Percentiles rank a stretch among this genome's conserved stretches.
These are phyloP conservation scores for Craseonycteris thonglongyai DNA, from an alignment of 2,113 vertebrate genomes.

Conservation along the genomic window DNA sequence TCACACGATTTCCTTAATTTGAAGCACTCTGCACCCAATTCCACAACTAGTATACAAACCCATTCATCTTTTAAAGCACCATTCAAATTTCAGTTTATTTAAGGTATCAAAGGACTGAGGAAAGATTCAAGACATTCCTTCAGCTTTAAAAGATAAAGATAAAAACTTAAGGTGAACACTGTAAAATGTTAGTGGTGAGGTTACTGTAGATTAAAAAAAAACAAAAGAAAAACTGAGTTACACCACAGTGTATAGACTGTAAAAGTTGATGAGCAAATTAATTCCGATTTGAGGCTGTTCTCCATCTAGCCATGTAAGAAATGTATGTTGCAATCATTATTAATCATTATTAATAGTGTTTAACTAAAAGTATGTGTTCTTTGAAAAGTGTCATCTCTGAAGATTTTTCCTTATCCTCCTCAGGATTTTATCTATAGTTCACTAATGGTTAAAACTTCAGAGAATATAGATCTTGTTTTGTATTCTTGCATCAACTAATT, in stretches of 20 bases:
- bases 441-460: background rate
- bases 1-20: background rate
- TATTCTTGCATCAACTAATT: background rate
- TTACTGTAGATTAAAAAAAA: background rate
- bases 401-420: background rate
- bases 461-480: background rate
- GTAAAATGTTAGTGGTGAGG: background rate
- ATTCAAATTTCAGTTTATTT: background rate
- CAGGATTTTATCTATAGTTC: background rate
- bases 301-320: background rate
- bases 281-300: background rate
- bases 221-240: background rate
- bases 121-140: background rate
- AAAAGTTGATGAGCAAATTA: background rate
- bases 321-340: background rate
- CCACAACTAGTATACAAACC: background rate
- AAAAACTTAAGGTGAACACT: background rate
- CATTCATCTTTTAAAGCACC: background rate
- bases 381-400: background rate
- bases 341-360: background rate
- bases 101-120: background rate
- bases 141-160: background rate
- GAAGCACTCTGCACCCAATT: background rate
- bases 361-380: background rate
- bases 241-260: background rate